phyloP scores from a whole-genome alignment of 2,888 invertebrate genomes.

The Acleris emargana region DNA sequence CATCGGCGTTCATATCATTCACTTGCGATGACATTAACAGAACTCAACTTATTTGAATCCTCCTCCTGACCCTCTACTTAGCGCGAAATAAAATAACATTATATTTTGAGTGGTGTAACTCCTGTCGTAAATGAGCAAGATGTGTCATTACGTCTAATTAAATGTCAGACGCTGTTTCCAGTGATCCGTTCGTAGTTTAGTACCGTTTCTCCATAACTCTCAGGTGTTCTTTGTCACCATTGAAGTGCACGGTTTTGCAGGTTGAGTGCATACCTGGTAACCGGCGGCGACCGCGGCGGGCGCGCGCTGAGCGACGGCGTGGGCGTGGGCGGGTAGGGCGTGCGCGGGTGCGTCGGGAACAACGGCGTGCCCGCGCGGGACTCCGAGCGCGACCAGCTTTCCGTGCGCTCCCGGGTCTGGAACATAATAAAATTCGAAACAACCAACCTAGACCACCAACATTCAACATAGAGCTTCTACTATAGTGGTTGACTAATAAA shows the following conservation, averaged over 20 bases:
- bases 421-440: not conserved
- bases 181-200: no score
- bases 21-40: no score
- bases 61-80: no score
- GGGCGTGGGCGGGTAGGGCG: slow-evolving; percentile 92
- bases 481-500: not conserved
- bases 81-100: no score
- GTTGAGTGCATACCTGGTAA: slow-evolving; percentile 68
- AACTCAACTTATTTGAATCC: no score
- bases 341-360: slow-evolving; percentile 96
- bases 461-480: not conserved
- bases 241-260: not conserved
- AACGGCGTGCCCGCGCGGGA: slow-evolving; percentile 95
- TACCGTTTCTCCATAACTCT: no score
- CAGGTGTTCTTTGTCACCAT: no score
- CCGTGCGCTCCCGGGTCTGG: slow-evolving; percentile 84
- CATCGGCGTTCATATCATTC: no score
- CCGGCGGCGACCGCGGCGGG: slow-evolving; percentile 91
- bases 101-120: no score
- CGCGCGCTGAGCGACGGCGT: slow-evolving; percentile 87
- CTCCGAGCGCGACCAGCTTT: slow-evolving; percentile 87
- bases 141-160: no score
- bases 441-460: not conserved
- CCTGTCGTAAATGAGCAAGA: no score
- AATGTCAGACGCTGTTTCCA: no score